Evolutionary conservation across 2,888 invertebrate genomes (phyloP), one percentile per base, ranked within the genome.

Genomic region (Hylaea fasciaria): DNA sequence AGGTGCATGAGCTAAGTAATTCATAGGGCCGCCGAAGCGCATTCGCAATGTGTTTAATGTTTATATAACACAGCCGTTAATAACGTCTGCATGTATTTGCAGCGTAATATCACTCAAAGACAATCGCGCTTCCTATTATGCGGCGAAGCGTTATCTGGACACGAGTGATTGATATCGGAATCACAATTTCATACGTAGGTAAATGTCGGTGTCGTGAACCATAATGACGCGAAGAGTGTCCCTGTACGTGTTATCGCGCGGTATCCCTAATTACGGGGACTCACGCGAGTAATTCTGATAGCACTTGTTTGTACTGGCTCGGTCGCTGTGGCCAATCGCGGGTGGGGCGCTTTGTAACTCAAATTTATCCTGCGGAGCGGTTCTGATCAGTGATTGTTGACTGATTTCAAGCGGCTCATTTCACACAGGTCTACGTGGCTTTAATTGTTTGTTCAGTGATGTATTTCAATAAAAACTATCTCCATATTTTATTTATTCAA

Each of bases 251-350:
- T 85, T 85, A 84, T 86, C 84, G 79, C 70, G 64, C 71, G 69
- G 76, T 80, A 83, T 82, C 79, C 83, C 87, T 91, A 89, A 91
- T 90, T 88, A 87, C 86, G 73, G 76, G 76, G 78, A 78, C 76
- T 78, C 90, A 91, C 87, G 89, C 87, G 77, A 77, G 64, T 65
- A 57, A 64, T 62, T 59, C 65, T 71, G 85, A 84, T 85, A 85
- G 79, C 70, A 73, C 59, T n/a, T 78, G 74, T 80, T 78, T 77
- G 76, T 79, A 77, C 78, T 77, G 76, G 74, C 77, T 78, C 43
- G 46, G 76, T 73, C 73, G 68, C 41, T 41, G 37, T 40, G 73
- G 57, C 71, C 69, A 77, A 78, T 76, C 70, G 73, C 78, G 76
- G 77, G 69, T 65, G 71, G 70, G 69, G 29, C 65, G 71, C 78